Evolutionary conservation across 2,113 vertebrate species (phyloP), one percentile per base, ranked within the genome.

Genomic region (Dipodomys ordii): DNA sequence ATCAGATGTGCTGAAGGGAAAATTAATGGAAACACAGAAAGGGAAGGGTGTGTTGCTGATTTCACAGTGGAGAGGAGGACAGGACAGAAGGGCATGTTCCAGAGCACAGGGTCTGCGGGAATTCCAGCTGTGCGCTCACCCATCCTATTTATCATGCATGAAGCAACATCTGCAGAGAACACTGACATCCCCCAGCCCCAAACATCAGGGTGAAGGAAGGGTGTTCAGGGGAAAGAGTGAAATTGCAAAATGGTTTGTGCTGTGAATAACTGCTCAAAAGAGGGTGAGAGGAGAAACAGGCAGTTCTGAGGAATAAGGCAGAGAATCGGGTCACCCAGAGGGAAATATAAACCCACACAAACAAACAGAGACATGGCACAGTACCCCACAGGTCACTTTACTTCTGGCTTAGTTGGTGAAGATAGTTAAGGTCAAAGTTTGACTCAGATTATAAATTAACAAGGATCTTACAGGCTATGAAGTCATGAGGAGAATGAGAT

Each of bases 1-100:
- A 91, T 90, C 89, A 95, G 87, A 96, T 67, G 76, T 46, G 77
- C 80, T 67, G 22, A 71, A 81, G 74, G 77, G 39, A 83, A 94
- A 91, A 84, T 62, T 89, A 83, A 83, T 64, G 64, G 84, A 65
- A 72, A 80, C 68, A 22, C 49, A 74, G 67, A 87, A 53, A 76
- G 44, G 68, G 94, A 44, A 57, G 77, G 64, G 79, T 25, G 9
- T 4, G 0, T 11, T 44, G 87, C 62, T 81, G 60, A 53, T 74
- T 86, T 60, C 88, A 49, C 0, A 65, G 72, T 7, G 2, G 69
- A 79, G 67, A 39, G 71, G 76, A 88, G 83, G 32, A 46, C 57
- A 68, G 30, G 57, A 72, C 65, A 6, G 71, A 67, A 78, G 87
- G 67, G 76, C 7, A n/a, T n/a, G 67, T 32, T 0, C 1, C 67